Percentiles rank a stretch among this genome's conserved stretches.
These are phyloP conservation scores for Rhea americana DNA, from an alignment of 2,113 vertebrate genomes.

Conservation along the genomic window DNA sequence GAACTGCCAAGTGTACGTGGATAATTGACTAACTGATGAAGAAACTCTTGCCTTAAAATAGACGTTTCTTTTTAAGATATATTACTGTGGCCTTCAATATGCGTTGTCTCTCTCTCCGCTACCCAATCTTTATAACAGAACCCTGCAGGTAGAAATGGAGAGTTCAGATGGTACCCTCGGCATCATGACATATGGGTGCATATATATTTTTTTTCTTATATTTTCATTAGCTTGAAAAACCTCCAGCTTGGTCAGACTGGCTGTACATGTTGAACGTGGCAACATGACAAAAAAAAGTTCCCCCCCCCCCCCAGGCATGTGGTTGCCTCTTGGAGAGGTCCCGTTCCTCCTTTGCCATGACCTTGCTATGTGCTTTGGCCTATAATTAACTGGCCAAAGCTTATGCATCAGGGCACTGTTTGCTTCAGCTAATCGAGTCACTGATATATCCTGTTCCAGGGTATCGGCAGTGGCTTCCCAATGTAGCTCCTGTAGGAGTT, in stretches of 20 bases:
- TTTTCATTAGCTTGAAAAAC: neutral
- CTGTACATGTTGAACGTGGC: neutral
- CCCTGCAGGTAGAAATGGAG: neutral
- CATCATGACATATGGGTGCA: neutral
- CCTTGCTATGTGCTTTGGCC: neutral
- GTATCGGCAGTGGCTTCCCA: neutral
- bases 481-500: conserved; percentile 25
- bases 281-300: neutral
- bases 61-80: neutral
- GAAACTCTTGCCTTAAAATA: neutral
- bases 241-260: neutral
- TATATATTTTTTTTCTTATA: neutral
- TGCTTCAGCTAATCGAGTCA: neutral
- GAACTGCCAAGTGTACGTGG: neutral
- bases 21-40: neutral
- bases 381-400: neutral
- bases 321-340: neutral
- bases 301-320: too few relatives aligned
- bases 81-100: fast-evolving
- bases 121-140: neutral
- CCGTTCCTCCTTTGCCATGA: neutral
- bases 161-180: neutral
- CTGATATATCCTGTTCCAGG: neutral
- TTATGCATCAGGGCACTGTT: neutral
- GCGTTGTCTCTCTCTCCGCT: neutral